Base-by-base conservation (phyloP, 2,888 invertebrate genomes). In the Rhyacophila evoluta region DNA sequence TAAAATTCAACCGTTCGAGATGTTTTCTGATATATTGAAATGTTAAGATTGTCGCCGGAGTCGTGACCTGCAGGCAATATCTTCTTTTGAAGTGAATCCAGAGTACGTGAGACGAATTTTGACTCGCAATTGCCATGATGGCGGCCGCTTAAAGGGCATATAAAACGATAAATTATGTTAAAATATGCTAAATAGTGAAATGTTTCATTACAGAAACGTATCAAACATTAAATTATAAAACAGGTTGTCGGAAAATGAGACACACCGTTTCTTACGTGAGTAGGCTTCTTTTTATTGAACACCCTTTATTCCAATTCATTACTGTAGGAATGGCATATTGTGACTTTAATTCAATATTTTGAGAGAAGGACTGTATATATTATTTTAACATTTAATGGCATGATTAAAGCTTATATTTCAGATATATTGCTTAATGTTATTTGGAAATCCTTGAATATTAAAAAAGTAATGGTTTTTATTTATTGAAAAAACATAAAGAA, bases 161-260 rank as follows among this genome's bases (percentile, higher is more conserved):
- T 39, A 76, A 71, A 75, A 75, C 74, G 74, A 67, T 39, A 74
- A 37, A 79, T 79, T 79, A 79, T 79, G 79, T 67, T 79, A 77
- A 79, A 71, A 76, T 78, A 78, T 75, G 75, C 55, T 74, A 78
- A 78, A 75, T 78, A 55, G 67, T 71, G 74, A 75, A 78, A 78
- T 67, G 69, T 73, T 69, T 72, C 79, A 76, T 79, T 76, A 76
- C 70, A 69, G 67, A 68, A 73, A 77, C 77, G 77, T 77, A 71
- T 77, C 72, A 72, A 72, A 77, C 77, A 72, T 77, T 72, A 77
- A 77, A 77, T 55, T 77, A 72, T 77, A 67, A 77, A 77, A 72
- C 77, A 72, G 55, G 72, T 29, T 72, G 72, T 72, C 55, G 72
- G 38, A 41, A 77, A 77, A 72, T 72, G 77, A 77, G 72, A 72